Percentiles rank a stretch among this genome's conserved stretches.
phyloP scores from a whole-genome alignment of 92 coral and sea anemone genomes.

The Isaurus tuberculatus region DNA sequence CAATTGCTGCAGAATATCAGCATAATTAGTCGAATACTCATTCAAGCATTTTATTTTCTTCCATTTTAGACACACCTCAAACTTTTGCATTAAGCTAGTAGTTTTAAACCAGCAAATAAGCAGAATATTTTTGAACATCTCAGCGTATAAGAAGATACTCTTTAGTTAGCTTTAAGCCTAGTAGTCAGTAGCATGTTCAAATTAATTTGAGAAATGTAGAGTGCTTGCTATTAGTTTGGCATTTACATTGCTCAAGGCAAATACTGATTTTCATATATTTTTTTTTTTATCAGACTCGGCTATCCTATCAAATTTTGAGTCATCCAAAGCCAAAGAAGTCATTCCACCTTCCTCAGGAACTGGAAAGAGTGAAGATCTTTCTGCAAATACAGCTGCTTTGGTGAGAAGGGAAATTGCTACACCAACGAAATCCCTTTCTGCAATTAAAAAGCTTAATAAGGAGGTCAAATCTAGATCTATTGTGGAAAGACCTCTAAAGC shows the following conservation, averaged over 20 bases:
- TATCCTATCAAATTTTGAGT: not conserved
- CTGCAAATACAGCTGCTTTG: not conserved
- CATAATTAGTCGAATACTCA: not conserved
- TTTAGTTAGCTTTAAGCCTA: too few relatives aligned
- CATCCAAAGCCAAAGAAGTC: constrained; percentile 7
- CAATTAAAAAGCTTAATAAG: constrained; percentile 50
- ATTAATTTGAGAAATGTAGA: not conserved
- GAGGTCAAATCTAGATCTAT: constrained; percentile 46
- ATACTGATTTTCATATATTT: not conserved
- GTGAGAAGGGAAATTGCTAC: not conserved
- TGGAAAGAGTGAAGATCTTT: constrained; percentile 37
- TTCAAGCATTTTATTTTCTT: not conserved
- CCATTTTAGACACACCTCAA: not conserved
- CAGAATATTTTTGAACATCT: not conserved
- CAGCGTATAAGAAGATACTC: too few relatives aligned
- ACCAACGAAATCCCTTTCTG: constrained; percentile 30
- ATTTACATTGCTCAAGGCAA: not conserved
- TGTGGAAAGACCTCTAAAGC: constrained; percentile 37
- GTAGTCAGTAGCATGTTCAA: not conserved
- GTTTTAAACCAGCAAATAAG: not conserved
- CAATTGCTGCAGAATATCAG: not conserved
- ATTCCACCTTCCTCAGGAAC: not conserved
- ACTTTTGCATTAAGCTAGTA: not conserved
- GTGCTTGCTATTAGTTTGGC: not conserved
- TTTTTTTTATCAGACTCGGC: constrained; percentile 6